Percentiles rank a stretch among this genome's conserved stretches.
Conservation (phyloP, 2,888 invertebrate genomes). For the Lasioglossum pauxillum region DNA sequence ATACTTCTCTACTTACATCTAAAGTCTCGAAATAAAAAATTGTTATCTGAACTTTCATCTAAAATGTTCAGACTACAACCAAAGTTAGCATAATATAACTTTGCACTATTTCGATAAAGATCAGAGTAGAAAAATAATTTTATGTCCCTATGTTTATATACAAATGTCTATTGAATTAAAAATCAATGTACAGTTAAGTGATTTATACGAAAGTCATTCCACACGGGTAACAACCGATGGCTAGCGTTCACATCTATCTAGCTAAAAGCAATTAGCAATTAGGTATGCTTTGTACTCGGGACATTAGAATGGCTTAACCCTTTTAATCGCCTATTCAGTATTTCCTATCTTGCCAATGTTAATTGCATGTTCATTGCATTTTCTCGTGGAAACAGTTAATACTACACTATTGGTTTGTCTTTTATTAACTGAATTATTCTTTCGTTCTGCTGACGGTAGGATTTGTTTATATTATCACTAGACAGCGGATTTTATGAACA, state of each 20-base stretch:
- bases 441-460: no score
- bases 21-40: neutral
- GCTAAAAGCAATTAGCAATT: neutral
- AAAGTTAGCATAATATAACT: neutral
- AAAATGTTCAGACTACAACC: neutral
- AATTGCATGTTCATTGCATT: no score
- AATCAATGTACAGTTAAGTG: neutral
- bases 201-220: neutral
- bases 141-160: no score
- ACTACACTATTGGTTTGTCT: no score
- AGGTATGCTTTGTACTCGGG: neutral
- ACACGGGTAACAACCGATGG: neutral
- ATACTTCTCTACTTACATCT: neutral
- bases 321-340: no score
- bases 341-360: no score
- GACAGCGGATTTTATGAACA: no score
- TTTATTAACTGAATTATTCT: no score
- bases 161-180: neutral
- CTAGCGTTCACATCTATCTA: no score
- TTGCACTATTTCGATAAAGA: neutral
- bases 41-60: neutral
- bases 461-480: no score
- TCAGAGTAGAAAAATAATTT: neutral
- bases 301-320: neutral
- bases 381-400: no score